Evolutionary conservation across 1,140 invertebrate species (phyloP).

Genomic region (Lordiphosa mommai): DNA sequence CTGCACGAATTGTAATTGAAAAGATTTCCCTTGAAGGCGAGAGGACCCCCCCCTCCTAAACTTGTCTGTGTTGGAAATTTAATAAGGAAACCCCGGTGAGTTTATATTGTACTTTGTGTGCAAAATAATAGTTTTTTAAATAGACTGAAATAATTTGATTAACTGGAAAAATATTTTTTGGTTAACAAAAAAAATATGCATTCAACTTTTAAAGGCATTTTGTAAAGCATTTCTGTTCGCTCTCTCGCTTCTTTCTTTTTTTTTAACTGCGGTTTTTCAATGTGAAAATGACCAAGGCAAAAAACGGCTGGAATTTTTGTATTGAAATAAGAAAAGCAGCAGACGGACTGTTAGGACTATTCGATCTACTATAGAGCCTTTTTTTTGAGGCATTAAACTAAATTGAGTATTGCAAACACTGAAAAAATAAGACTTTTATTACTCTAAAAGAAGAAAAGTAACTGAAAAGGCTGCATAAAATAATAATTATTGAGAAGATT

Average conservation of each 20-base stretch:
- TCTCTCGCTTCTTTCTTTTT: neutral
- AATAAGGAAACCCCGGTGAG: slow-evolving; percentile 72
- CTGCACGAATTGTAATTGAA: slow-evolving; percentile 77
- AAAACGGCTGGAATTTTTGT: slow-evolving; percentile 56
- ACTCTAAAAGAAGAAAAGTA: too few species aligned
- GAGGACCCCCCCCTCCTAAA: slow-evolving; percentile 26
- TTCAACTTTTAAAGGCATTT: slow-evolving; percentile 58
- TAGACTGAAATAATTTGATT: slow-evolving; percentile 66
- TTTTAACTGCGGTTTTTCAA: slow-evolving; percentile 36
- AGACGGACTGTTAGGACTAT: neutral
- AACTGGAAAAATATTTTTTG: slow-evolving; percentile 63
- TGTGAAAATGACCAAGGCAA: slow-evolving; percentile 48
- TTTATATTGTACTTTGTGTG: slow-evolving; percentile 76
- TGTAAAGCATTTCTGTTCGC: neutral
- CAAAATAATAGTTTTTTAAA: slow-evolving; percentile 76
- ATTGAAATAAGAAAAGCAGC: slow-evolving; percentile 53
- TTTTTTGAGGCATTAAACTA: too few species aligned
- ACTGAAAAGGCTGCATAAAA: too few species aligned
- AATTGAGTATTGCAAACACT: too few species aligned
- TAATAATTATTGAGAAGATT: too few species aligned
- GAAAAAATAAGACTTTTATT: too few species aligned
- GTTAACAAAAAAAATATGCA: slow-evolving; percentile 25
- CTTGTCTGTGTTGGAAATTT: slow-evolving; percentile 52
- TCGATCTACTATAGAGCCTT: too few species aligned
- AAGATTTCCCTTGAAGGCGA: slow-evolving; percentile 72